Evolutionary conservation across 2,797 vertebrate species (phyloP), one percentile per base, ranked within the genome.

Genomic region (Pygocentrus nattereri): DNA sequence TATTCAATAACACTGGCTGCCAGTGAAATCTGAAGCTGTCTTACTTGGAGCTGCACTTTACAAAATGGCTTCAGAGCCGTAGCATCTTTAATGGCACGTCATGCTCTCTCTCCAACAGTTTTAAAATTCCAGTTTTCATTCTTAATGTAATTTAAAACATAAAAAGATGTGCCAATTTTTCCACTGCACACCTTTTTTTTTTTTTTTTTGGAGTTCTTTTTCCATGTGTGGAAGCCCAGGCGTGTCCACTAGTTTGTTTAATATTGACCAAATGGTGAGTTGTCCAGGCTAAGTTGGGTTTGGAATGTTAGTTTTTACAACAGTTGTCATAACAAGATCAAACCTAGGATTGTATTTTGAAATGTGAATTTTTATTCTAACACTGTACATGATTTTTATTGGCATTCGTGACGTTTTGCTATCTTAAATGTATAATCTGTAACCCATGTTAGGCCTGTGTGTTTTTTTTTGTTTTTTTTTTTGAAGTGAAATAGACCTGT

Each of bases 401-500:
- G 83, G 83, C 90, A 87, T 94, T 90, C 65, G 25, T 70, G 11
- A 71, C 76, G 49, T 85, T 84, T 86, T 85, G 84, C 79, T 86
- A 80, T 80, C 49, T 73, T 65, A 74, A 85, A 71, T 74, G 79
- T 75, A 61, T 80, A 75, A 71, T 65, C 74, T 76, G 61, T 82
- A 76, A 80, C 64, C 54, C 47, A 56, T 82, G 74, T 79, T 79
- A 84, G 38, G 72, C 58, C 59, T 76, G 80, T 82, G 83, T 83
- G 74, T 89, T 59, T 6, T 91, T 93, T 89, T 88, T 91, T 91
- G 89, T 95, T 91, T 94, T 94, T 83, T 94, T 92, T 94, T 94
- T 83, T 94, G 92, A 95, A 91, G 95, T 96, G 94, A 93, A 95
- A 95, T 96, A 97, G 95, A 93, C 91, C 41, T 44, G 41, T 12